Conservation (phyloP, 2,113 vertebrate genomes). For the Emydura subglobosa region DNA sequence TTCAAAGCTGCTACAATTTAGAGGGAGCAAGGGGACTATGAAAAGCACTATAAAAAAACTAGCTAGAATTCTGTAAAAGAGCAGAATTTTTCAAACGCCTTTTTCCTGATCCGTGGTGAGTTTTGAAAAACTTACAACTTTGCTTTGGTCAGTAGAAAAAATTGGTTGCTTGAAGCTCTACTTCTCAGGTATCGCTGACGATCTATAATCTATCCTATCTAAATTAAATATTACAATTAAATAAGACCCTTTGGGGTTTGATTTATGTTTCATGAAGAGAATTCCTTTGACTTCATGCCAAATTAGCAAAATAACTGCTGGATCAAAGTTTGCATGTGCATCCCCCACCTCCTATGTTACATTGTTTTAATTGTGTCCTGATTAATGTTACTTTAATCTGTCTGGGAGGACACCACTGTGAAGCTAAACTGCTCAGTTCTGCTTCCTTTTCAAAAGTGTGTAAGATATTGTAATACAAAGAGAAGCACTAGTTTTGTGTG, state of each 20-base stretch:
- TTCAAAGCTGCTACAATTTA: not conserved
- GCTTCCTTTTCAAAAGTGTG: not conserved
- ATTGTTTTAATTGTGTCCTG: not conserved
- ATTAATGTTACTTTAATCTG: not conserved
- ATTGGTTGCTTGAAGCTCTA: not conserved
- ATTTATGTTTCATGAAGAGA: not conserved
- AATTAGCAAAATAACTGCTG: not conserved
- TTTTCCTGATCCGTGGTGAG: not conserved
- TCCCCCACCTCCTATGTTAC: not conserved
- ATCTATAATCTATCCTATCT: not conserved
- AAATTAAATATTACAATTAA: not conserved
- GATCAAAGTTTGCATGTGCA: not conserved
- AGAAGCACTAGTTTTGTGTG: not conserved
- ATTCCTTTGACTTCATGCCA: not conserved
- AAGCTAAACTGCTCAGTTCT: not conserved
- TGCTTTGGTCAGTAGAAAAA: slow-evolving; percentile 17
- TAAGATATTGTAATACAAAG: not conserved
- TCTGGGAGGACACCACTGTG: not conserved
- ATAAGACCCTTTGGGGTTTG: not conserved
- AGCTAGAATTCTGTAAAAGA: not conserved
- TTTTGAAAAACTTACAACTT: not conserved
- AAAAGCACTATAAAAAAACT: not conserved
- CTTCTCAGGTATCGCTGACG: not conserved
- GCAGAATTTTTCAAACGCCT: not conserved
- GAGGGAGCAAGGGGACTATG: not conserved